Conservation (phyloP, 2,888 invertebrate genomes). For the Polyommatus iphigenia region DNA sequence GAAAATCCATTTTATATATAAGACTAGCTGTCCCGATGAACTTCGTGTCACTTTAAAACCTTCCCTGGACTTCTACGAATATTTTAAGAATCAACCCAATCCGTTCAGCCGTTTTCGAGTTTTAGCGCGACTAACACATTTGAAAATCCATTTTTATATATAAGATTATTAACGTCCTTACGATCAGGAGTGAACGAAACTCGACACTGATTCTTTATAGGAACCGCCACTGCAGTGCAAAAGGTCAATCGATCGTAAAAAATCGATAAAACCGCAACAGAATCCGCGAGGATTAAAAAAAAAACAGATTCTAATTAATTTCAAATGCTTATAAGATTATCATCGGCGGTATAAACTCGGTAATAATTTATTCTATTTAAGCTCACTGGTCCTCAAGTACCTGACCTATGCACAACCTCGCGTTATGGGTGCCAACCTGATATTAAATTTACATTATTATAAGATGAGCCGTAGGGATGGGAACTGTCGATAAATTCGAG, state of each 20-base stretch:
- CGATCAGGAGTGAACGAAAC: no score
- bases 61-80: no score
- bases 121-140: no score
- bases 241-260: not conserved
- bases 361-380: conserved; percentile 38
- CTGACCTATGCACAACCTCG: conserved; percentile 41
- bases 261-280: not conserved
- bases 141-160: no score
- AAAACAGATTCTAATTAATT: not conserved
- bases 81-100: no score
- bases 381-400: conserved; percentile 36
- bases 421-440: conserved; percentile 41
- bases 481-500: not conserved
- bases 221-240: not conserved
- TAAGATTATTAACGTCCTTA: no score
- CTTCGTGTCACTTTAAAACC: no score
- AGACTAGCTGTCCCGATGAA: no score
- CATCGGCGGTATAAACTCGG: conserved; percentile 19
- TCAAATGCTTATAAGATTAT: conserved; percentile 11
- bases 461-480: conserved; percentile 33
- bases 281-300: not conserved
- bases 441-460: conserved; percentile 51
- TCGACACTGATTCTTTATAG: not conserved
- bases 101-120: no score
- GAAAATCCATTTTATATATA: no score